Evolutionary conservation across 2,888 invertebrate species (phyloP).

Genomic region (Chromoteleia sp.): DNA sequence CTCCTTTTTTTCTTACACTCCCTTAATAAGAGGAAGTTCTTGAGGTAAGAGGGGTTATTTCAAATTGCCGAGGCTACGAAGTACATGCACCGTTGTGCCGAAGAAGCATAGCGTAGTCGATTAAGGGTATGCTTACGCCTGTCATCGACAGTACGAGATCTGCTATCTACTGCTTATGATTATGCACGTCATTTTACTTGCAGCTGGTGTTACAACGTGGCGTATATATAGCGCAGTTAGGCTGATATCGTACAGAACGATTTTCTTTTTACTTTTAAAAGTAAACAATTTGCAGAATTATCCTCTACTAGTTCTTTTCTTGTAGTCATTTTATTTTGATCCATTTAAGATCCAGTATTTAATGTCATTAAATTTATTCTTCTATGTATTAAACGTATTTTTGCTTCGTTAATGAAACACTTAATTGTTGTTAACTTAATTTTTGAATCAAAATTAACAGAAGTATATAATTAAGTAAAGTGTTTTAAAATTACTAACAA

Average conservation of each 20-base stretch:
- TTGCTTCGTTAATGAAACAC: too few relatives aligned
- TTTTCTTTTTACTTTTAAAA: slow-evolving; percentile 50
- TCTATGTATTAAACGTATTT: too few relatives aligned
- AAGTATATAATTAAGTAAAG: too few relatives aligned
- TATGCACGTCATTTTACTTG: slow-evolving; percentile 76
- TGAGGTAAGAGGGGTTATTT: slow-evolving; percentile 67
- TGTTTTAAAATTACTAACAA: too few relatives aligned
- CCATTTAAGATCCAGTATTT: slow-evolving; percentile 13
- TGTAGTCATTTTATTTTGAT: slow-evolving; percentile 15
- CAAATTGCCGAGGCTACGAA: slow-evolving; percentile 63
- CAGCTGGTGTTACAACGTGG: slow-evolving; percentile 70
- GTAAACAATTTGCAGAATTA: slow-evolving; percentile 41
- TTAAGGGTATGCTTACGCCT: slow-evolving; percentile 78
- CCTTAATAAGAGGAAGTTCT: slow-evolving; percentile 70
- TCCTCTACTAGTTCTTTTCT: slow-evolving; percentile 28
- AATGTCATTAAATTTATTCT: too few relatives aligned
- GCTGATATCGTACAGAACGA: slow-evolving; percentile 55
- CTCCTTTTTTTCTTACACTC: slow-evolving; percentile 57
- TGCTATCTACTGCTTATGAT: slow-evolving; percentile 80
- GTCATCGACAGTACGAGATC: slow-evolving; percentile 81
- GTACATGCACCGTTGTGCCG: slow-evolving; percentile 66
- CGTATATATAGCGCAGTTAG: slow-evolving; percentile 46
- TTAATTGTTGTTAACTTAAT: too few relatives aligned
- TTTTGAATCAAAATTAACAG: too few relatives aligned
- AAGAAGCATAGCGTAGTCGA: slow-evolving; percentile 66